phyloP scores from a whole-genome alignment of 2,888 invertebrate genomes.

The Chamaedrilus cognettii region DNA sequence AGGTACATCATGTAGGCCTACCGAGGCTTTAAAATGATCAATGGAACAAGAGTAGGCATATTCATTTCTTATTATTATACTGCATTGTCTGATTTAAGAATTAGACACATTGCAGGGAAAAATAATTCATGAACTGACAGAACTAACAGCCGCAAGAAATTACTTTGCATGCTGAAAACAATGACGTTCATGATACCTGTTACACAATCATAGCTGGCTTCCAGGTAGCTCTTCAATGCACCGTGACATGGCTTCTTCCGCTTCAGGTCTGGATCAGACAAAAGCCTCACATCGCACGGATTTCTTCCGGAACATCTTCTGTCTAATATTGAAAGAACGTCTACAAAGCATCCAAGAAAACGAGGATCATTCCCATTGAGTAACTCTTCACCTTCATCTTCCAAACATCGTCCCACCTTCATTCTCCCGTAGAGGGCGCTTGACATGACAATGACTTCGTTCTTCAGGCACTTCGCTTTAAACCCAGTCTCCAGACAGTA shows the following conservation, averaged over 20 bases:
- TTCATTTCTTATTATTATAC: too few species aligned
- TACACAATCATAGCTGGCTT: conserved; percentile 4
- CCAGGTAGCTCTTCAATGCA: conserved; percentile 1
- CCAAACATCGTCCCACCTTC: conserved; percentile 2
- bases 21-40: too few species aligned
- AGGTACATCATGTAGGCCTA: too few species aligned
- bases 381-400: background rate
- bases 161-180: background rate
- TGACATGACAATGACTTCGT: background rate
- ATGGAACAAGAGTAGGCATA: too few species aligned
- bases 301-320: conserved; percentile 4
- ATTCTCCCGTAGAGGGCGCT: conserved; percentile 1
- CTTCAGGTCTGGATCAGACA: background rate
- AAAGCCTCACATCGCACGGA: background rate
- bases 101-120: too few species aligned
- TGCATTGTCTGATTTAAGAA: too few species aligned
- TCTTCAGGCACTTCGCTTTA: background rate
- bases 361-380: conserved; percentile 2
- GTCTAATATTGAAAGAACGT: background rate
- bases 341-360: conserved; percentile 2
- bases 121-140: too few species aligned
- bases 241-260: background rate
- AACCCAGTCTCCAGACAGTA: background rate
- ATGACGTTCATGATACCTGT: background rate
- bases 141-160: too few species aligned